These are phyloP conservation scores for Pyrrhosoma nymphula DNA, from an alignment of 2,888 invertebrate species.

Conservation along the genomic window DNA sequence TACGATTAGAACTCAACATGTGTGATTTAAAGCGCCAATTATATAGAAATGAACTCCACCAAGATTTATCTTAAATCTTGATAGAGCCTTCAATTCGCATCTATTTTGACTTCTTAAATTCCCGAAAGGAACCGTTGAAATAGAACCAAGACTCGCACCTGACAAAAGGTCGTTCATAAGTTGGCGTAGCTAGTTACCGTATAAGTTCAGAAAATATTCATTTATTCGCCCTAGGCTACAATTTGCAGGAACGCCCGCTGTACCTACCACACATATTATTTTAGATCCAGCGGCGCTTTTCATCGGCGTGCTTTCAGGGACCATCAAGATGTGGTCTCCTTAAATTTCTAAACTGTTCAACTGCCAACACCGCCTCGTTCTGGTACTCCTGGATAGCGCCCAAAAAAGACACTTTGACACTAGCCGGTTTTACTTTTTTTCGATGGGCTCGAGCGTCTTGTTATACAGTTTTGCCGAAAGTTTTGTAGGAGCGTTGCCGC, in stretches of 20 bases:
- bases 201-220: neutral
- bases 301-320: neutral
- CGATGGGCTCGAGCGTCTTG: neutral
- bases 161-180: neutral
- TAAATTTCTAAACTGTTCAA: neutral
- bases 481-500: neutral
- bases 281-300: neutral
- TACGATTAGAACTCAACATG: neutral
- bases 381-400: slow-evolving; percentile 22
- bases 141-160: neutral
- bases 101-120: neutral
- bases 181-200: neutral
- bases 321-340: neutral
- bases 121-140: neutral
- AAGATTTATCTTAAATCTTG: neutral
- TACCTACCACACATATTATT: neutral
- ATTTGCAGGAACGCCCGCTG: neutral
- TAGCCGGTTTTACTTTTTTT: neutral
- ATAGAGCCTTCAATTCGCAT: neutral
- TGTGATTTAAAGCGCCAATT: neutral
- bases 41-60: neutral
- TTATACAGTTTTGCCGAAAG: neutral
- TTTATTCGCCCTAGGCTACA: neutral
- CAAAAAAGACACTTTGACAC: neutral
- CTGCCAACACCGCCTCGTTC: neutral